Evolutionary conservation across 2,797 vertebrate genomes (phyloP).

Genomic region (Peromyscus attwateri): DNA sequence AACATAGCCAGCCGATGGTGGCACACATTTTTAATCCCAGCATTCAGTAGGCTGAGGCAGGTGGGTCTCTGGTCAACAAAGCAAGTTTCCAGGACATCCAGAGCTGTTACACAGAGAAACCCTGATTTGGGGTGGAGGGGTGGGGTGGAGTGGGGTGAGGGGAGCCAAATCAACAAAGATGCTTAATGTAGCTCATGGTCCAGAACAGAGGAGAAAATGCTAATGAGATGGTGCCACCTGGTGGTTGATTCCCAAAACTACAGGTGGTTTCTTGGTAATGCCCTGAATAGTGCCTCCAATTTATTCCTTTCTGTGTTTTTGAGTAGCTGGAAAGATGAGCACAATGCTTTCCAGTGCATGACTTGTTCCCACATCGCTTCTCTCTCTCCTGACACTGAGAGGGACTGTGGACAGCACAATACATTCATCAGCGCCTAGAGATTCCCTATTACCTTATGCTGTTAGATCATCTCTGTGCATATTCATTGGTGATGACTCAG

Average conservation of each 20-base stretch:
- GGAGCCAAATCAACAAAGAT: background rate
- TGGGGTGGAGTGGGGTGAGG: too few relatives aligned
- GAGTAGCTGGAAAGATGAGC: background rate
- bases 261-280: background rate
- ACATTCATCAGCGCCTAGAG: background rate
- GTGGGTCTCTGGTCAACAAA: background rate
- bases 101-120: background rate
- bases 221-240: constrained; percentile 58
- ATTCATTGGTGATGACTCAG: background rate
- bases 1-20: background rate
- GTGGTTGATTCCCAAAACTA: background rate
- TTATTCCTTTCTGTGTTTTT: background rate
- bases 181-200: background rate
- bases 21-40: background rate
- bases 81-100: background rate
- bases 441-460: background rate
- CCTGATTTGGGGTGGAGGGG: background rate
- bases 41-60: background rate
- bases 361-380: background rate
- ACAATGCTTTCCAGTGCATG: background rate
- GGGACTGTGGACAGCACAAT: background rate
- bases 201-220: background rate
- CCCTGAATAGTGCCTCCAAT: background rate
- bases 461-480: background rate
- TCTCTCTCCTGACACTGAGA: background rate